A percentile compares a stretch with the other conserved stretches of the same genome.
These are phyloP conservation scores for Pangasianodon gigas DNA, from an alignment of 2,113 vertebrate species.

Conservation along the genomic window DNA sequence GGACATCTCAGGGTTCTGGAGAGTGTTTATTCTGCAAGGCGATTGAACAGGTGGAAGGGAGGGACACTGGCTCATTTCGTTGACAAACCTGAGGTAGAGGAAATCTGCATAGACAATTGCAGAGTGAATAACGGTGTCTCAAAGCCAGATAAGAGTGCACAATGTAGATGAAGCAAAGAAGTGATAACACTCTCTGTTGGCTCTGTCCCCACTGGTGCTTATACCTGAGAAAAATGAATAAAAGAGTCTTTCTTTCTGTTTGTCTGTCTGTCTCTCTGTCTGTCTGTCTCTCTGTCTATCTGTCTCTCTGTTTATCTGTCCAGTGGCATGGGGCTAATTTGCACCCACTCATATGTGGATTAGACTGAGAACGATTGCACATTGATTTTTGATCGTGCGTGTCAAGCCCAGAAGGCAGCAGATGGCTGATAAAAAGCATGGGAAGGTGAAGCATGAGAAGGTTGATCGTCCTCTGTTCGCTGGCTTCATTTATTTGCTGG, in stretches of 20 bases:
- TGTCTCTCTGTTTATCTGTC: slow-evolving; percentile 1
- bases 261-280: not conserved
- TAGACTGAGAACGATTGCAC: slow-evolving; percentile 61
- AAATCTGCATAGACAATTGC: slow-evolving; percentile 32
- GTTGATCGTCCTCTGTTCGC: slow-evolving; percentile 39
- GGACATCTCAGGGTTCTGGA: slow-evolving; percentile 24
- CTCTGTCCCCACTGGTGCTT: slow-evolving; percentile 21
- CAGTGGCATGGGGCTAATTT: slow-evolving; percentile 49
- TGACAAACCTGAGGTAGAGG: slow-evolving; percentile 3
- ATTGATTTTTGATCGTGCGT: slow-evolving; percentile 64
- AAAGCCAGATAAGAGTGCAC: slow-evolving; percentile 50
- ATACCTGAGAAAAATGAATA: slow-evolving; percentile 4
- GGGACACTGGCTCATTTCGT: slow-evolving; percentile 15
- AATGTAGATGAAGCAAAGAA: slow-evolving; percentile 35
- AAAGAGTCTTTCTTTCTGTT: not conserved
- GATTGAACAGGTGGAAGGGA: slow-evolving; percentile 47
- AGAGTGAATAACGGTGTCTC: slow-evolving; percentile 21
- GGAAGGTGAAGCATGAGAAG: slow-evolving; percentile 35
- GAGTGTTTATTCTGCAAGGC: slow-evolving; percentile 34
- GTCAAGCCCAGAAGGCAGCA: slow-evolving; percentile 51
- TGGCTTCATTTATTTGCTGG: slow-evolving; percentile 65
- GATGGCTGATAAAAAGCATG: slow-evolving; percentile 39
- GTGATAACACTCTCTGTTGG: not conserved
- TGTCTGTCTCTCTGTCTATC: not conserved
- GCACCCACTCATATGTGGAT: slow-evolving; percentile 56